Evolutionary conservation across 2,888 invertebrate genomes (phyloP), one percentile per base, ranked within the genome.

Genomic region (Andrena camellia): DNA sequence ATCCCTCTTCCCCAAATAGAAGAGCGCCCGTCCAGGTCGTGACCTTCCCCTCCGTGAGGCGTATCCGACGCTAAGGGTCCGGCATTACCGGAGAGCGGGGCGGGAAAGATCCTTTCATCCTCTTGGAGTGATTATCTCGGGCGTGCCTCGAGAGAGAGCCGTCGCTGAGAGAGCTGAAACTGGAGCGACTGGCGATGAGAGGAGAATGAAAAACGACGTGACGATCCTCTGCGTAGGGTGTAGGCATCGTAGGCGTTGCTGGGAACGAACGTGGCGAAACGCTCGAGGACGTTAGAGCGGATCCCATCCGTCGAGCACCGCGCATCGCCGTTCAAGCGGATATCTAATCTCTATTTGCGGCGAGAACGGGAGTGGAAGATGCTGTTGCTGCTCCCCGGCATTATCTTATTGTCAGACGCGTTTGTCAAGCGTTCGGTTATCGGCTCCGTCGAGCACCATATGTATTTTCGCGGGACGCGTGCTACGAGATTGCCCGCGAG

Each of bases 61-160:
- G 74, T 86, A 84, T 84, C 81, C 67, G 77, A 85, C 76, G 68
- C 81, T 81, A 66, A 85, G 77, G 68, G 82, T 79, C 74, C 70
- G 57, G 78, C 20, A 72, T 67, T 66, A 66, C 20, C 64, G 52
- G 50, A 23, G 26, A 29, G 62, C 13, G 60, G 59, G 42, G 10
- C 57, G 48, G 50, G 35, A 42, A 66, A 50, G 42, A 78, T 83
- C 78, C 86, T 80, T 86, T 88, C 67, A 80, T 83, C 72, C 78
- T 79, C 68, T 63, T 70, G 67, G 66, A 83, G 74, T 85, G 81
- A 88, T 88, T 85, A 85, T 86, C 68, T 75, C 72, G 80, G 70
- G 76, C 76, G 81, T 84, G 70, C 85, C 78, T 73, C 33, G 72
- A 42, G n/a, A 42, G n/a, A 81, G 72, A 77, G 77, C 59, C 71